Evolutionary conservation across 1,140 invertebrate genomes (phyloP).

Genomic region (Sitobion miscanthi): DNA sequence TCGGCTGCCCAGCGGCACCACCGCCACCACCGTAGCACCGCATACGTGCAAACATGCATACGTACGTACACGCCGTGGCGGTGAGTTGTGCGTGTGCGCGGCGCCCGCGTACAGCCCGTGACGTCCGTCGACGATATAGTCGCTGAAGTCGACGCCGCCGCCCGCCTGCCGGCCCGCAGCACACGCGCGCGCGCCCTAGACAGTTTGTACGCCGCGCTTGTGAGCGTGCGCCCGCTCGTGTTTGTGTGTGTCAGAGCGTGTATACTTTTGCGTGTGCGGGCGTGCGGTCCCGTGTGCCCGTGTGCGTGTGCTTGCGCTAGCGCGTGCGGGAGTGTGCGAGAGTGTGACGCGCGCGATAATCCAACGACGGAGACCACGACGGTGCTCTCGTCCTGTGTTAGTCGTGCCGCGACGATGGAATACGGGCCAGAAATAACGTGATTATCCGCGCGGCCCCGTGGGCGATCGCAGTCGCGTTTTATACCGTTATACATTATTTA

Average conservation of each 20-base stretch:
- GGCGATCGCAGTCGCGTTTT: slow-evolving; percentile 51
- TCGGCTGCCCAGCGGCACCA: slow-evolving; percentile 16
- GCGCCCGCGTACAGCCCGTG: slow-evolving; percentile 47
- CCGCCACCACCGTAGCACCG: background rate
- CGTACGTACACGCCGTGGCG: background rate
- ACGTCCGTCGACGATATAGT: slow-evolving; percentile 43
- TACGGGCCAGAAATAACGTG: slow-evolving; percentile 56
- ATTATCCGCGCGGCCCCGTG: slow-evolving; percentile 51
- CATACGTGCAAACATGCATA: background rate
- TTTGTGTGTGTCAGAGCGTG: background rate
- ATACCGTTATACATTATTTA: slow-evolving; percentile 20
- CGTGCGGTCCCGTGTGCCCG: background rate
- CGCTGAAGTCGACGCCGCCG: background rate
- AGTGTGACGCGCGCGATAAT: slow-evolving; percentile 55
- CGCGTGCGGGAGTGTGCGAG: slow-evolving; percentile 39
- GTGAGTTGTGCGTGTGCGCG: slow-evolving; percentile 11
- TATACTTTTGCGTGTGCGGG: background rate
- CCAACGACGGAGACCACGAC: slow-evolving; percentile 49
- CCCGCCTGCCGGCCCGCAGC: background rate
- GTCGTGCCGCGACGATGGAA: slow-evolving; percentile 54
- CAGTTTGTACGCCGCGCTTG: background rate
- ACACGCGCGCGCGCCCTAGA: background rate
- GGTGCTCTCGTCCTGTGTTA: slow-evolving; percentile 52
- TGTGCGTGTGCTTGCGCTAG: slow-evolving; percentile 1
- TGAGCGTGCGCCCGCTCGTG: background rate